Evolutionary conservation across 2,113 vertebrate genomes (phyloP).

Genomic region (Callaeas wilsoni): DNA sequence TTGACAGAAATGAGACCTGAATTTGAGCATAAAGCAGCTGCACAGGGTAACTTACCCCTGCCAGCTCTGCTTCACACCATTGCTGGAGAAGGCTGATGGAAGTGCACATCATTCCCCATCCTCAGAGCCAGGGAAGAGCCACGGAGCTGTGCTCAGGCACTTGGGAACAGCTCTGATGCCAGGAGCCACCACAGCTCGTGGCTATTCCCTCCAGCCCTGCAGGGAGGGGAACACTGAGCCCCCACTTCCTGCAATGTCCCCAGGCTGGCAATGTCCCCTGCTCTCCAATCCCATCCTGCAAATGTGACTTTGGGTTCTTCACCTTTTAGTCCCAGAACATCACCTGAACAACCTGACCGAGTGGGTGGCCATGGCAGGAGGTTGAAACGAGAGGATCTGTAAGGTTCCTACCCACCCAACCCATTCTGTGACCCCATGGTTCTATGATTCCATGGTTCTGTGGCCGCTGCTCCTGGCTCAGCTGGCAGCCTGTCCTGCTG

Average conservation of each 20-base stretch:
- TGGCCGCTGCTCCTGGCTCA: not conserved
- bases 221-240: not conserved
- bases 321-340: not conserved
- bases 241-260: not conserved
- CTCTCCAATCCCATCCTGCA: not conserved
- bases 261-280: not conserved
- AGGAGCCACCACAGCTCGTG: not conserved
- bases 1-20: not conserved
- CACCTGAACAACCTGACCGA: not conserved
- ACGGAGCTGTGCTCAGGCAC: not conserved
- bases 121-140: not conserved
- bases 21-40: not conserved
- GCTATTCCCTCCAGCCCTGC: not conserved
- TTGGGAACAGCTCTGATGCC: not conserved
- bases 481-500: not conserved
- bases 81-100: not conserved
- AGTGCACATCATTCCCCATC: not conserved
- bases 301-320: not conserved
- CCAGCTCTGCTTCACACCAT: not conserved
- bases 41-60: not conserved
- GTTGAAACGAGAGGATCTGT: rapidly evolving
- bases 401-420: not conserved
- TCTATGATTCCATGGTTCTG: not conserved
- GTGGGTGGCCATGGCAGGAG: not conserved
- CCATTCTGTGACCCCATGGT: not conserved